Evolutionary conservation across 2,888 invertebrate genomes (phyloP).

Genomic region (Margaritifera margaritifera): DNA sequence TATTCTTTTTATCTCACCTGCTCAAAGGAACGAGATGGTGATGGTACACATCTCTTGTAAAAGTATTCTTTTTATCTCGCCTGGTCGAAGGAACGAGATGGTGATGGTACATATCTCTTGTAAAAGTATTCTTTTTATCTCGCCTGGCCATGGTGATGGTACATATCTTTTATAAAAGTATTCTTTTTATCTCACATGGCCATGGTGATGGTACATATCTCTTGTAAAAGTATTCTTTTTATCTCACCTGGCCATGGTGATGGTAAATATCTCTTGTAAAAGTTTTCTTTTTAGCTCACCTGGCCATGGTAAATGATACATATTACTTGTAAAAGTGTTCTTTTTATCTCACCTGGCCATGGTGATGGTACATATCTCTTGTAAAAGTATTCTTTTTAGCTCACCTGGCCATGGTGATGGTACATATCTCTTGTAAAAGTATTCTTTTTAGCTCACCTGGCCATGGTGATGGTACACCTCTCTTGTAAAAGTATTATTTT

Average conservation of each 20-base stretch:
- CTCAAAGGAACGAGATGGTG: slow-evolving; percentile 98
- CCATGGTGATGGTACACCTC: slow-evolving; percentile 85
- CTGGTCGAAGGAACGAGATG: slow-evolving; percentile 99
- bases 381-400: too few species aligned
- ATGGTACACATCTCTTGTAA: slow-evolving; percentile 75
- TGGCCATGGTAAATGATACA: too few species aligned
- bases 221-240: too few species aligned
- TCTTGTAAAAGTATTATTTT: too few species aligned
- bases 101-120: slow-evolving; percentile 79
- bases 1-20: slow-evolving; percentile 83
- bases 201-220: slow-evolving; percentile 84
- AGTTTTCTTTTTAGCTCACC: too few species aligned
- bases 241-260: too few species aligned
- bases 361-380: slow-evolving; percentile 81
- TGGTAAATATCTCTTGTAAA: slow-evolving; percentile 73
- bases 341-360: too few species aligned
- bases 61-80: too few species aligned
- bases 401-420: slow-evolving; percentile 97
- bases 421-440: slow-evolving; percentile 17
- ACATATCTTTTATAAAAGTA: slow-evolving; percentile 16
- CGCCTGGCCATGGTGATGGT: slow-evolving; percentile 95
- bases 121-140: too few species aligned
- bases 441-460: too few species aligned
- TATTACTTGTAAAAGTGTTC: not conserved
- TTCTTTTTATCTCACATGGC: too few species aligned